Evolutionary conservation across 2,888 invertebrate species (phyloP), one percentile per base, ranked within the genome.

Genomic region (Geotrupes spiniger): DNA sequence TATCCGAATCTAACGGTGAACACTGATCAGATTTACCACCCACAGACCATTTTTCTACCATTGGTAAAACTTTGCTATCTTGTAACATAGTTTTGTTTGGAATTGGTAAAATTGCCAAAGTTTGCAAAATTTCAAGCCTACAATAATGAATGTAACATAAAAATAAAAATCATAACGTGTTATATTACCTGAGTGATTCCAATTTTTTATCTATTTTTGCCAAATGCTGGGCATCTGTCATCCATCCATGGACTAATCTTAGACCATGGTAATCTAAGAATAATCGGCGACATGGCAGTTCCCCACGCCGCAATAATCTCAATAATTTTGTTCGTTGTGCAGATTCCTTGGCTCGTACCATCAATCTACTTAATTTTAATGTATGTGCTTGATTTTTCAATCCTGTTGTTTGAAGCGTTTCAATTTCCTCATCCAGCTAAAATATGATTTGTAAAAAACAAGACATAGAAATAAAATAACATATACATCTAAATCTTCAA

Each of bases 241-340:
- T 93, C 87, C 97, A 97, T 17, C 91, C 92, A 76, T 94, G 92
- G 48, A 98, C 78, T 44, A 98, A 76, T 4, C 91, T 77, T 45
- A 97, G 76, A 0, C 97, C 97, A 64, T 96, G 92, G 74, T 96
- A 96, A 76, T 92, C 92, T 45, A 93, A 80, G 76, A 97, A 96
- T 52, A 96, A 78, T 10, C 92, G 76, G 6, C 89, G 80, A 66
- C 92, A 92, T 0, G 92, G 87, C 61, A 88, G 75, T 68, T 90
- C 91, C 0, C 89, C 89, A 51, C 81, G 82, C 47, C 89, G 82
- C 49, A 97, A 77, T 28, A 96, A 78, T 9, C 85, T 79, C 56
- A 97, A 75, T 2, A 97, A 74, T 48, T 87, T 82, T 53, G 81
- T 77, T 54, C 93, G 82, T 37, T 91, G 87, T 56, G 83, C 81